phyloP scores from a whole-genome alignment of 2,113 vertebrate genomes.

The Eonycteris spelaea region DNA sequence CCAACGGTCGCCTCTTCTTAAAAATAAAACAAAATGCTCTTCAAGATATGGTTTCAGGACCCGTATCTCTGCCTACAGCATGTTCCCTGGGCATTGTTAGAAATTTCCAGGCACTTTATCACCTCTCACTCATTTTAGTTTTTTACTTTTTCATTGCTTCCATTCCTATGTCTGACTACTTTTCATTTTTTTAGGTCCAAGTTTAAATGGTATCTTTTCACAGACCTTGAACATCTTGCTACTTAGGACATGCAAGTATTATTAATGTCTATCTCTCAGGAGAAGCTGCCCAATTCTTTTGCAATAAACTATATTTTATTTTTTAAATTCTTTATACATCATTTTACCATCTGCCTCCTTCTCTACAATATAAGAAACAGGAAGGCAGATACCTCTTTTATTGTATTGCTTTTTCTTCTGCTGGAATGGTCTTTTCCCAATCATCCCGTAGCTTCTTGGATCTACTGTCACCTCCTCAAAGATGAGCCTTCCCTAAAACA shows the following conservation, averaged over 20 bases:
- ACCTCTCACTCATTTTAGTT: not conserved
- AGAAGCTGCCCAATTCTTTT: not conserved
- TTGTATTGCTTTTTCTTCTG: not conserved
- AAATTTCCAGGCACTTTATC: not conserved
- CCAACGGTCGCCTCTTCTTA: too few species aligned
- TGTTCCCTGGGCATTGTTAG: not conserved
- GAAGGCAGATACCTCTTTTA: not conserved
- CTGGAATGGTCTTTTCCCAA: not conserved
- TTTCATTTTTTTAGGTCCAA: not conserved
- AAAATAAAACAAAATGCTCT: not conserved
- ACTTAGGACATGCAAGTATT: not conserved
- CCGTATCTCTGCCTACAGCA: rapidly evolving
- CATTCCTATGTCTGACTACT: not conserved
- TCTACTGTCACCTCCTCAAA: not conserved
- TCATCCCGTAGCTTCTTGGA: not conserved
- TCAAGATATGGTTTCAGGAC: not conserved
- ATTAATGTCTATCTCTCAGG: not conserved
- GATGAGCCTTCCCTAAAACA: not conserved
- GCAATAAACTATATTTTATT: not conserved
- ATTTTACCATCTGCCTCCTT: not conserved
- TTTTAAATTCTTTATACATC: not conserved
- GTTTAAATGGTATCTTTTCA: not conserved
- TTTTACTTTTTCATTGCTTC: not conserved
- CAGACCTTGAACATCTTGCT: not conserved
- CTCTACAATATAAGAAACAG: not conserved